phyloP scores from a whole-genome alignment of 2,797 vertebrate species.

The Eurystomus glaucurus region DNA sequence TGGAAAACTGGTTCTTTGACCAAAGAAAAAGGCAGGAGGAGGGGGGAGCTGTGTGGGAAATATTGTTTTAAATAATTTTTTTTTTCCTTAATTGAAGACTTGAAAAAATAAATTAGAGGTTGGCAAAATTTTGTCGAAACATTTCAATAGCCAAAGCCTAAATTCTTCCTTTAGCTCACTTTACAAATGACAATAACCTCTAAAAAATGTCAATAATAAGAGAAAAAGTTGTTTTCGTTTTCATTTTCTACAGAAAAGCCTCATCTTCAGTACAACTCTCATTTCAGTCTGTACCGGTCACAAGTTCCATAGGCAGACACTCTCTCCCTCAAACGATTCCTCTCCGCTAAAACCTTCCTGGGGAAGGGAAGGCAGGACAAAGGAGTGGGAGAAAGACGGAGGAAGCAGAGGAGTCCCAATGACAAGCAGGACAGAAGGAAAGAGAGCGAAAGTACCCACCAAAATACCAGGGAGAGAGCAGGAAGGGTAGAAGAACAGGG shows the following conservation, averaged over 20 bases:
- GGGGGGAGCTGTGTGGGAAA: neutral
- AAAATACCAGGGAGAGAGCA: neutral
- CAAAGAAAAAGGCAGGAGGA: neutral
- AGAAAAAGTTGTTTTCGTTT: neutral
- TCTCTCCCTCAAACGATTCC: neutral
- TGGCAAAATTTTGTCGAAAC: neutral
- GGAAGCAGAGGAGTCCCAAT: neutral
- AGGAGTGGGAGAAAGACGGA: neutral
- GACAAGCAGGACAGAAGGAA: neutral
- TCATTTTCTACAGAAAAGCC: neutral
- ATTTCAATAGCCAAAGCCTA: neutral
- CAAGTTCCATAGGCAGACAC: neutral
- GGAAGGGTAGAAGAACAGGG: neutral
- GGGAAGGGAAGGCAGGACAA: neutral
- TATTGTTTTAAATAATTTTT: neutral
- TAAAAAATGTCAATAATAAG: slow-evolving; percentile 21
- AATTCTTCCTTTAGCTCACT: neutral
- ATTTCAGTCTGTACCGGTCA: neutral
- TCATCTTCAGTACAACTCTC: neutral
- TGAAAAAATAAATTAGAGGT: slow-evolving; percentile 6
- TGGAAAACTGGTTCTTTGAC: slow-evolving; percentile 13
- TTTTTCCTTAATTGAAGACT: neutral
- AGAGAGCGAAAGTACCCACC: neutral
- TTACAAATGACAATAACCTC: neutral
- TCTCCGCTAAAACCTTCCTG: neutral